These are phyloP conservation scores for Atrichornis clamosus DNA, from an alignment of 2,113 vertebrate species.

Conservation along the genomic window DNA sequence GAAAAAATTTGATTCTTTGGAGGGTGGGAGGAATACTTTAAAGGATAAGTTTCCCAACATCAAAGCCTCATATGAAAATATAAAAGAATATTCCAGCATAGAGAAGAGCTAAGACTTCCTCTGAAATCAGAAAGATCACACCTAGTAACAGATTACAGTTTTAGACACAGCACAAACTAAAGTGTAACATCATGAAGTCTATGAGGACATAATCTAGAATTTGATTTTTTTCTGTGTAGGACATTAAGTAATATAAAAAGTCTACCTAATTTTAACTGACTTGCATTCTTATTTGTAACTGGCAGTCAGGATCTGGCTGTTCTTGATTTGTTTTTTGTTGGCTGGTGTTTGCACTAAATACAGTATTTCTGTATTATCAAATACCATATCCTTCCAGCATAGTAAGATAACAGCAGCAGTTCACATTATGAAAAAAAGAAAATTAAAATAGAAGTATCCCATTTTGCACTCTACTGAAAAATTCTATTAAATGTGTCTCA, in stretches of 20 bases:
- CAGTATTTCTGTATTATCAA: not conserved
- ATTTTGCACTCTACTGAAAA: not conserved
- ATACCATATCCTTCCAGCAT: not conserved
- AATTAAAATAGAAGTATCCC: not conserved
- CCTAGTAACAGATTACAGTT: not conserved
- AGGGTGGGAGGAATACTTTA: not conserved
- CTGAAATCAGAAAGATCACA: not conserved
- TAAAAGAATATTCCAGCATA: not conserved
- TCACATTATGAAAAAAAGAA: not conserved
- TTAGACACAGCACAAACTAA: not conserved
- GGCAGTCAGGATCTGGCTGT: not conserved
- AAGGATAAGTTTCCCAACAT: not conserved
- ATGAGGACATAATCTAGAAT: not conserved
- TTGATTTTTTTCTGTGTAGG: not conserved
- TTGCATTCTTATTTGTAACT: not conserved
- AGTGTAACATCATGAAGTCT: not conserved
- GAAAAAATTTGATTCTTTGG: not conserved
- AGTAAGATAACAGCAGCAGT: not conserved
- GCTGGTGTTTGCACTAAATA: not conserved
- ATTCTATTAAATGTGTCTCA: not conserved
- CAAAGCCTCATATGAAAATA: not conserved
- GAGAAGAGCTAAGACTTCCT: not conserved
- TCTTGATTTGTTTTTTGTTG: not conserved
- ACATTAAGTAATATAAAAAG: not conserved
- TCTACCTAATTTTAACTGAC: not conserved